phyloP scores from a whole-genome alignment of 2,888 invertebrate genomes.

The Phragmatobia fuliginosa region DNA sequence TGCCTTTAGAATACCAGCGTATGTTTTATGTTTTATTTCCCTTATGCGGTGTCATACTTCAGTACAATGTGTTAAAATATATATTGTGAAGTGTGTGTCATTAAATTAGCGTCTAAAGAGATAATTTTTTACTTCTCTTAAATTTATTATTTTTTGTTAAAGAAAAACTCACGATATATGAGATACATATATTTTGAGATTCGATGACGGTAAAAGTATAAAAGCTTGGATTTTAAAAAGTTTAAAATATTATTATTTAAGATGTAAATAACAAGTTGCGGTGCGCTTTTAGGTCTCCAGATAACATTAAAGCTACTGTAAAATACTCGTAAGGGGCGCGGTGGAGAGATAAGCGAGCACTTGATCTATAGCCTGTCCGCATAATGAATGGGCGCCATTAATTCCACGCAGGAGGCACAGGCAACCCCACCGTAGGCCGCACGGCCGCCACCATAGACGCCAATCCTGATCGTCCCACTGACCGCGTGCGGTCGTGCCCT shows the following conservation, averaged over 20 bases:
- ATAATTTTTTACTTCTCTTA: too few species aligned
- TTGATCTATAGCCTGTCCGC: conserved; percentile 38
- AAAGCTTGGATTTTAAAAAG: too few species aligned
- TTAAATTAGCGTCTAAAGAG: too few species aligned
- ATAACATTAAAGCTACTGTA: conserved; percentile 12
- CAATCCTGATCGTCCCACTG: conserved; percentile 2
- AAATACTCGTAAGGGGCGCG: conserved; percentile 5
- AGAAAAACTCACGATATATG: too few species aligned
- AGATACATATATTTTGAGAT: too few species aligned
- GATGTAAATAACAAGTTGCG: not conserved
- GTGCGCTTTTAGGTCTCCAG: not conserved
- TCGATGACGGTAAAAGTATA: too few species aligned
- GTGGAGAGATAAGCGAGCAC: conserved; percentile 25
- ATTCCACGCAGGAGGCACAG: conserved; percentile 19
- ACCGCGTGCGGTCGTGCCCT: conserved; percentile 2
- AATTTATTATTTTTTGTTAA: too few species aligned
- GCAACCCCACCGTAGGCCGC: not conserved
- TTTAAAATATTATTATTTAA: not conserved
- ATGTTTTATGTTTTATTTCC: too few species aligned
- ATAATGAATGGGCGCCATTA: conserved; percentile 43
- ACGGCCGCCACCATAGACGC: not conserved
- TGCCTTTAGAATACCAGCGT: too few species aligned
- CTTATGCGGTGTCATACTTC: too few species aligned
- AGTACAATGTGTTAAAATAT: too few species aligned
- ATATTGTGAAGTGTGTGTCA: too few species aligned